Conservation (phyloP, 2,888 invertebrate species). For the Patella pellucida region DNA sequence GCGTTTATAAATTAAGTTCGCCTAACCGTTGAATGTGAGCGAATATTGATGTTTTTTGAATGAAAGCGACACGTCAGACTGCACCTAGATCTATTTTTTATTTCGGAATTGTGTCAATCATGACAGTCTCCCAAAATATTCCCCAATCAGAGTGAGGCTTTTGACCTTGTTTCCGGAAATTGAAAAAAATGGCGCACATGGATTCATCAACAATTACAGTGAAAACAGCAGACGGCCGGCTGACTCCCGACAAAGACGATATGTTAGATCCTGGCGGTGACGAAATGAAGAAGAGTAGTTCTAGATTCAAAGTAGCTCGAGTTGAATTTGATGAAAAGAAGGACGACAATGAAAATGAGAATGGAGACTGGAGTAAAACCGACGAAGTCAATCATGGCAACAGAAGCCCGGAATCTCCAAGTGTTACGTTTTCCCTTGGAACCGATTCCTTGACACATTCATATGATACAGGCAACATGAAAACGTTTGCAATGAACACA, state of each 20-base stretch:
- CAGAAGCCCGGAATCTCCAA: conserved; percentile 36
- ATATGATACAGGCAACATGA: conserved; percentile 30
- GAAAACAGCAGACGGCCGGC: background rate
- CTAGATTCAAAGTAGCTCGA: conserved; percentile 60
- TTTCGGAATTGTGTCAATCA: too few relatives aligned
- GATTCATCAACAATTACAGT: conserved; percentile 3
- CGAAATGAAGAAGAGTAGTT: conserved; percentile 43
- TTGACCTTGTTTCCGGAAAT: background rate
- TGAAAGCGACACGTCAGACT: too few relatives aligned
- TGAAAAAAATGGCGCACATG: conserved; percentile 34
- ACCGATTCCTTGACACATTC: conserved; percentile 34
- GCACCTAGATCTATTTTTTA: too few relatives aligned
- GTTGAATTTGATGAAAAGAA: conserved; percentile 53
- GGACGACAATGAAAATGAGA: conserved; percentile 17
- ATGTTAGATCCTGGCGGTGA: conserved; percentile 30
- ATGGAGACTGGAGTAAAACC: conserved; percentile 9
- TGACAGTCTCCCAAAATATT: background rate
- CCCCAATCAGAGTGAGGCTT: background rate
- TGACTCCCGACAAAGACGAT: background rate
- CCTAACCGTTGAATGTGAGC: too few relatives aligned
- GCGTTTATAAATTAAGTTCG: too few relatives aligned
- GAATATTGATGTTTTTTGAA: too few relatives aligned
- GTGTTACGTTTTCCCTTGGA: conserved; percentile 34
- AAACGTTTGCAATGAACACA: conserved; percentile 58
- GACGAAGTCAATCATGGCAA: conserved; percentile 15